Percentiles rank a stretch among this genome's conserved stretches.
These are phyloP conservation scores for Chloroclysta siterata DNA, from an alignment of 2,888 invertebrate genomes.

Conservation along the genomic window DNA sequence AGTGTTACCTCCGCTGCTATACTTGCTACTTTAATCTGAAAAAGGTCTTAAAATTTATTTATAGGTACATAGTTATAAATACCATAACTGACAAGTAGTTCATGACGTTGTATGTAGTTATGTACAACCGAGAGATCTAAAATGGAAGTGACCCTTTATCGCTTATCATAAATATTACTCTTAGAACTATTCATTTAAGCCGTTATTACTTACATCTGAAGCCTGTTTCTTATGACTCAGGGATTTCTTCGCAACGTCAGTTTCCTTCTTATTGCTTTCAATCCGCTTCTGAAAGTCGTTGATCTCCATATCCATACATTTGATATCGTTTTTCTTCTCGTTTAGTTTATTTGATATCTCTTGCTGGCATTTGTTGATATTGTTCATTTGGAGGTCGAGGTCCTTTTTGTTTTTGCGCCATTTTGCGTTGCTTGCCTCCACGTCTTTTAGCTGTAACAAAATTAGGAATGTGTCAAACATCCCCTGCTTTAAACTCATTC, in stretches of 20 bases:
- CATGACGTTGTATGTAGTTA: no score
- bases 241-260: slow-evolving; percentile 48
- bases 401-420: slow-evolving; percentile 73
- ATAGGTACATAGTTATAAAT: neutral
- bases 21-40: slow-evolving; percentile 55
- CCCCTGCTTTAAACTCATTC: no score
- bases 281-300: slow-evolving; percentile 58
- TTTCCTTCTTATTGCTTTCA: slow-evolving; percentile 56
- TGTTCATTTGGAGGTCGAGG: slow-evolving; percentile 61
- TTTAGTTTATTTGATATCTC: slow-evolving; percentile 62
- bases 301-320: slow-evolving; percentile 62
- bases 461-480: no score
- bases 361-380: slow-evolving; percentile 54
- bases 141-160: no score
- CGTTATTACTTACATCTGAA: slow-evolving; percentile 54
- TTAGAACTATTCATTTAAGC: neutral
- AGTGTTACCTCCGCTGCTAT: slow-evolving; percentile 49
- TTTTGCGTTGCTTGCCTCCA: slow-evolving; percentile 60
- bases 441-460: slow-evolving; percentile 57
- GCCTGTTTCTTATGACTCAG: slow-evolving; percentile 53
- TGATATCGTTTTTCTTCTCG: slow-evolving; percentile 66
- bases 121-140: no score
- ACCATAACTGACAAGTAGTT: no score
- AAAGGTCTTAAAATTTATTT: neutral
- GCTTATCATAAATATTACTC: no score